phyloP scores from a whole-genome alignment of 2,888 invertebrate genomes.

The Drosophila prolongata region DNA sequence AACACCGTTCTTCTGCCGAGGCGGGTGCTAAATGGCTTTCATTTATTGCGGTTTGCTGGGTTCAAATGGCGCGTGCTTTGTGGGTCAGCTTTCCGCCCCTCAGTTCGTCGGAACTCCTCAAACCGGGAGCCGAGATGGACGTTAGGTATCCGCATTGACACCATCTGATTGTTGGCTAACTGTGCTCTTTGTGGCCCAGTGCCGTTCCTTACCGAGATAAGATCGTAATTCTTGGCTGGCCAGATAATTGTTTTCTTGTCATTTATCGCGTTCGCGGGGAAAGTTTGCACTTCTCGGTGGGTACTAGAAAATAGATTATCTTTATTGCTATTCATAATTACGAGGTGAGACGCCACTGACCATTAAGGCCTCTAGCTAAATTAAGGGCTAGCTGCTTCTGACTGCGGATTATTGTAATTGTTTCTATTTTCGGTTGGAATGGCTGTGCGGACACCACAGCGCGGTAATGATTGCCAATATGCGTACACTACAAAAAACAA shows the following conservation, averaged over 20 bases:
- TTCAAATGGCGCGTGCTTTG: slow-evolving; percentile 76
- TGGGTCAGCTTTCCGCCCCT: slow-evolving; percentile 61
- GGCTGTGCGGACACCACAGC: neutral
- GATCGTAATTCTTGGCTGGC: slow-evolving; percentile 27
- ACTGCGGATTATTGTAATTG: slow-evolving; percentile 27
- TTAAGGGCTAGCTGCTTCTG: slow-evolving; percentile 33
- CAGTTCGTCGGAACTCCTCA: neutral
- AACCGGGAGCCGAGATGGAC: neutral
- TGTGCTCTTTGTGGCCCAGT: slow-evolving; percentile 48
- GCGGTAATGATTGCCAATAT: neutral
- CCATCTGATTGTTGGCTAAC: slow-evolving; percentile 67
- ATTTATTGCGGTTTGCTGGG: slow-evolving; percentile 72
- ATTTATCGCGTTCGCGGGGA: slow-evolving; percentile 59
- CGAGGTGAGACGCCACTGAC: slow-evolving; percentile 22
- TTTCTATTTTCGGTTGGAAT: slow-evolving; percentile 24
- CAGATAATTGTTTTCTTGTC: slow-evolving; percentile 41
- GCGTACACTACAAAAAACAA: neutral
- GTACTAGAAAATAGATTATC: slow-evolving; percentile 19
- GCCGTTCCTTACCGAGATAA: slow-evolving; percentile 27
- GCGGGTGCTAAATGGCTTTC: slow-evolving; percentile 63
- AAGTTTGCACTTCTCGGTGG: slow-evolving; percentile 53
- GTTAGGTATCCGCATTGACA: slow-evolving; percentile 58
- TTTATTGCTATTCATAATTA: slow-evolving; percentile 41
- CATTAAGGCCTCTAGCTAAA: slow-evolving; percentile 32
- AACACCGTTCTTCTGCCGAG: slow-evolving; percentile 26